Evolutionary conservation across 2,888 invertebrate species (phyloP).

Genomic region (Xanthia togata): DNA sequence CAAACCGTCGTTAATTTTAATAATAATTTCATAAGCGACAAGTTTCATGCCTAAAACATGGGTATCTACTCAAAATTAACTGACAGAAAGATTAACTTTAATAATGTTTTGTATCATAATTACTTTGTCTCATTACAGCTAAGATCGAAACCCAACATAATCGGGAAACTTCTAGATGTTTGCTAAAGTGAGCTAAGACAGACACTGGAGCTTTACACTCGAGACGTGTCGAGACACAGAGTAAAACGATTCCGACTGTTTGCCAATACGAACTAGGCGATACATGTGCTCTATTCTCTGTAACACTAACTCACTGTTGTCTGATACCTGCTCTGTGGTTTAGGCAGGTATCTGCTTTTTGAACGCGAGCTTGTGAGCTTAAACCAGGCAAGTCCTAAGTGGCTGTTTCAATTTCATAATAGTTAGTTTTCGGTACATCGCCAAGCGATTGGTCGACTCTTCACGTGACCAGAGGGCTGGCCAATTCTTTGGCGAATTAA

Average conservation of each 20-base stretch:
- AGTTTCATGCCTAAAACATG: not conserved
- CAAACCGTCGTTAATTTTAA: too few relatives aligned
- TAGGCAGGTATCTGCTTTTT: not conserved
- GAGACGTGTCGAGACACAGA: not conserved
- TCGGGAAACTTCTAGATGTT: conserved; percentile 8
- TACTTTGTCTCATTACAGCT: conserved; percentile 1
- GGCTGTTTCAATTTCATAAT: not conserved
- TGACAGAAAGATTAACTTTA: not conserved
- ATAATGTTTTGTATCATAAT: not conserved
- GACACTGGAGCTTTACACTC: not conserved
- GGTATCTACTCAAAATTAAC: not conserved
- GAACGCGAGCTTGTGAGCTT: not conserved
- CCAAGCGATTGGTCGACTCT: too few relatives aligned
- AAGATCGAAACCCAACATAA: not conserved
- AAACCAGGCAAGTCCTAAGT: not conserved
- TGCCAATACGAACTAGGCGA: not conserved
- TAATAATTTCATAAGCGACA: too few relatives aligned
- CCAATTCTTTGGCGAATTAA: too few relatives aligned
- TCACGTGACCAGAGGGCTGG: too few relatives aligned
- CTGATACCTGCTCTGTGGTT: not conserved
- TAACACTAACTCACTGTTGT: not conserved
- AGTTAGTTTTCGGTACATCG: too few relatives aligned
- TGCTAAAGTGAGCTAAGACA: not conserved
- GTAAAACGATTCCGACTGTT: conserved; percentile 14
- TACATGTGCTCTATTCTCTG: not conserved